Conservation (phyloP, 1,140 invertebrate genomes). For the Tribolium madens region DNA sequence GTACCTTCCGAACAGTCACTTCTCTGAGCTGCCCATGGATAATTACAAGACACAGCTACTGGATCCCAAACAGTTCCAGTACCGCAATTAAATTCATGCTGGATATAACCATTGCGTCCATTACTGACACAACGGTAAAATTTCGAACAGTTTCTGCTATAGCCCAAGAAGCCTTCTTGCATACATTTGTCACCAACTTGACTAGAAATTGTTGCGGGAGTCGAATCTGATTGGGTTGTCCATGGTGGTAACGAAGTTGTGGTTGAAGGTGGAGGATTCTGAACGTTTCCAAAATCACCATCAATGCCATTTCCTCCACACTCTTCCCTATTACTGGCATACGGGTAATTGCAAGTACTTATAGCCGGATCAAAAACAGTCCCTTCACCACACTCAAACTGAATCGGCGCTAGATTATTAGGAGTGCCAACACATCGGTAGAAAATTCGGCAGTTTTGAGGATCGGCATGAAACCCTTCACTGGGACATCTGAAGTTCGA, state of each 20-base stretch:
- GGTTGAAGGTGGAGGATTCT: constrained; percentile 20
- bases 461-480: constrained; percentile 61
- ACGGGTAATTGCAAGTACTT: constrained; percentile 77
- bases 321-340: constrained; percentile 66
- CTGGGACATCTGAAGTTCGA: constrained; percentile 45
- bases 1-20: constrained; percentile 30
- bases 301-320: constrained; percentile 64
- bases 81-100: constrained; percentile 73
- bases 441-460: constrained; percentile 57
- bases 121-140: constrained; percentile 76
- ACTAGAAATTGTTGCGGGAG: constrained; percentile 42
- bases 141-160: constrained; percentile 71
- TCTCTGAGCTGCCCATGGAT: constrained; percentile 43
- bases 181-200: constrained; percentile 39
- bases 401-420: constrained; percentile 64
- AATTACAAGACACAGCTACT: constrained; percentile 70
- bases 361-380: constrained; percentile 77
- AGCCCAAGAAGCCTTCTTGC: constrained; percentile 60
- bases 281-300: constrained; percentile 45
- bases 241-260: neutral
- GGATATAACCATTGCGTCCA: constrained; percentile 66
- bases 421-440: constrained; percentile 59
- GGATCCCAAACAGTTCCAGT: constrained; percentile 74
- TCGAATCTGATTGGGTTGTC: neutral
- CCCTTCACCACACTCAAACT: constrained; percentile 77